Evolutionary conservation across 2,113 vertebrate genomes (phyloP), one percentile per base, ranked within the genome.

Genomic region (Muntiacus reevesi): DNA sequence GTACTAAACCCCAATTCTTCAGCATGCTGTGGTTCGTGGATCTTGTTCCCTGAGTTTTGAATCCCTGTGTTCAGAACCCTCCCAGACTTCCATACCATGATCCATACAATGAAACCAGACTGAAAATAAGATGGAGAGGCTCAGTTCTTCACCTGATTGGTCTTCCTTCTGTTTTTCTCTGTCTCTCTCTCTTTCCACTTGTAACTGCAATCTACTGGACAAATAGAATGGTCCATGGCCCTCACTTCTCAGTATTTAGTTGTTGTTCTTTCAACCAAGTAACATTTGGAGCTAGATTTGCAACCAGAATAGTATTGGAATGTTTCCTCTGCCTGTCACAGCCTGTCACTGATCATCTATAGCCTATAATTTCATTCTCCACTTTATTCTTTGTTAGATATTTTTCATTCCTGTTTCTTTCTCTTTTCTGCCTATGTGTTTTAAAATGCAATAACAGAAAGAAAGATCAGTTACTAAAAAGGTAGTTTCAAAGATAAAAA

Each of bases 321-420:
- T 88, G 21, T 47, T 86, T 93, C 33, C 40, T 97, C 81, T 96
- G 67, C 50, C 55, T 47, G 0, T 92, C 43, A 71, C 57, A 62
- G 16, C 30, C 60, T 64, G 40, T 64, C 89, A 87, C 52, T 79
- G 82, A 81, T 84, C 8, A 60, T 36, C 57, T 91, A 4, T 85
- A 91, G 83, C 17, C 55, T 90, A 3, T 89, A 54, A 79, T 89
- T 96, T 85, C 45, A 43, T 89, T 52, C 23, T 74, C 7, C 30
- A 60, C 71, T 89, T 96, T 95, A 62, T 74, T 91, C 74, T 79
- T 76, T 89, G 62, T 90, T 86, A 84, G 91, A 81, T 88, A 71
- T n/a, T 89, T 84, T 79, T 83, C 27, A 76, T 87, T 89, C 89
- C 60, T 74, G 6, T 91, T n/a, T 60, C 83, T 16, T 27, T 14